These are phyloP conservation scores for Drosophila pruinosa DNA, from an alignment of 1,140 invertebrate genomes.

Conservation along the genomic window DNA sequence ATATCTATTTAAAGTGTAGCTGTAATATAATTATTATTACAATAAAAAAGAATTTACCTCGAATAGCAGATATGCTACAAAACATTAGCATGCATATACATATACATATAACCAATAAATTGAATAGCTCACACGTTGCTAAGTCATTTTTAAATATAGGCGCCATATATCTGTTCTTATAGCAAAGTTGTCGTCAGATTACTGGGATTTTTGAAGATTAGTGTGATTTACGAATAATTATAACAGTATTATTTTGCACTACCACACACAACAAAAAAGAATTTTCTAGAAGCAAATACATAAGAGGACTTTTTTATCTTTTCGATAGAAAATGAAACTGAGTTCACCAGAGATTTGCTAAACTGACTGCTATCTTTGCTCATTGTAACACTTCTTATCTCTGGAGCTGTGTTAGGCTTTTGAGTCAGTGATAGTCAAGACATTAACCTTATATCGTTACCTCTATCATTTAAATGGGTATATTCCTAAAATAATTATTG, in stretches of 20 bases:
- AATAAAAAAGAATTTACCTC: not conserved
- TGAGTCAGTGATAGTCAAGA: not conserved
- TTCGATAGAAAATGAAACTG: not conserved
- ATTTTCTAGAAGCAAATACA: not conserved
- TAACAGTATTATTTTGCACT: not conserved
- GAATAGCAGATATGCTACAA: not conserved
- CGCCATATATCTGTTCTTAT: not conserved
- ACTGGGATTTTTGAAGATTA: not conserved
- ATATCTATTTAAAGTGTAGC: conserved; percentile 12
- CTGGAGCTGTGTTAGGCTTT: not conserved
- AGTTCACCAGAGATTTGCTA: not conserved
- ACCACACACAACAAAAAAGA: not conserved
- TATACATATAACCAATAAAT: not conserved
- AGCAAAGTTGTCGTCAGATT: not conserved
- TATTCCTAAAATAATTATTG: not conserved
- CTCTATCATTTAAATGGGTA: not conserved
- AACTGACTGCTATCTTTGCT: not conserved
- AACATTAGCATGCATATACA: not conserved
- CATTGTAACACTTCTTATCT: not conserved
- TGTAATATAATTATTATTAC: not conserved
- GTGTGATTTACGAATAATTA: not conserved
- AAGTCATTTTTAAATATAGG: too few species aligned
- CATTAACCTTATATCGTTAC: too few species aligned
- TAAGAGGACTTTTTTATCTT: not conserved
- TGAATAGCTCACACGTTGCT: not conserved